Evolutionary conservation across 2,113 vertebrate species (phyloP).

Genomic region (Hymenochirus boettgeri): DNA sequence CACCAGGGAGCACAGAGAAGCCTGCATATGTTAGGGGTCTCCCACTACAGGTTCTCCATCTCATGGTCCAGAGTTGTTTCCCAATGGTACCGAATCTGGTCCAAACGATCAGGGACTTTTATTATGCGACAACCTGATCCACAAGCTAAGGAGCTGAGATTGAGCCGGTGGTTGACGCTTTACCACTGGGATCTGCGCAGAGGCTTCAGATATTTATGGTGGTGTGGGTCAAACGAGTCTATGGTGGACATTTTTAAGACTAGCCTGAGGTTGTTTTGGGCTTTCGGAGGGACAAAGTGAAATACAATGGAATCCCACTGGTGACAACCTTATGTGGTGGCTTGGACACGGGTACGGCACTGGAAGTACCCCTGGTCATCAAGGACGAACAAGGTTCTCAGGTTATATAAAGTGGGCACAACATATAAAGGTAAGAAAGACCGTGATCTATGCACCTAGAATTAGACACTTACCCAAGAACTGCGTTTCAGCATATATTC

Average conservation of each 20-base stretch:
- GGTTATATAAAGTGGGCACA: too few relatives aligned
- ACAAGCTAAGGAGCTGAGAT: conserved; percentile 71
- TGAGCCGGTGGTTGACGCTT: conserved; percentile 84
- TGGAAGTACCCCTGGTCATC: conserved; percentile 81
- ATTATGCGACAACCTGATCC: conserved; percentile 77
- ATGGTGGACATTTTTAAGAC: conserved; percentile 75
- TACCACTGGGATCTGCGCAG: conserved; percentile 95
- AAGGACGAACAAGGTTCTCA: too few relatives aligned
- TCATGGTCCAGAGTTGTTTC: conserved; percentile 87
- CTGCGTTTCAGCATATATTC: too few relatives aligned
- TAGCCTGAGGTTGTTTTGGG: conserved; percentile 89
- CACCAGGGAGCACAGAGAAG: conserved; percentile 74
- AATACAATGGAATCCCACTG: conserved; percentile 92
- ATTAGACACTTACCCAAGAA: too few relatives aligned
- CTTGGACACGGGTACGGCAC: conserved; percentile 89
- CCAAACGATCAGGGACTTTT: conserved; percentile 70
- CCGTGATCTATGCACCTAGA: too few relatives aligned
- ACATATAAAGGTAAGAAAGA: too few relatives aligned
- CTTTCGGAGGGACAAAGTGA: conserved; percentile 82
- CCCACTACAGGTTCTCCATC: conserved; percentile 91
- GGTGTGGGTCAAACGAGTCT: conserved; percentile 79
- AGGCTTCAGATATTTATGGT: conserved; percentile 73
- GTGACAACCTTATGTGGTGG: conserved; percentile 95
- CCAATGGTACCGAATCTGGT: conserved; percentile 74
- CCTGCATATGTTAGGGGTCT: conserved; percentile 76